Conservation (phyloP, 2,113 vertebrate genomes). For the Apodemus speciosus region DNA sequence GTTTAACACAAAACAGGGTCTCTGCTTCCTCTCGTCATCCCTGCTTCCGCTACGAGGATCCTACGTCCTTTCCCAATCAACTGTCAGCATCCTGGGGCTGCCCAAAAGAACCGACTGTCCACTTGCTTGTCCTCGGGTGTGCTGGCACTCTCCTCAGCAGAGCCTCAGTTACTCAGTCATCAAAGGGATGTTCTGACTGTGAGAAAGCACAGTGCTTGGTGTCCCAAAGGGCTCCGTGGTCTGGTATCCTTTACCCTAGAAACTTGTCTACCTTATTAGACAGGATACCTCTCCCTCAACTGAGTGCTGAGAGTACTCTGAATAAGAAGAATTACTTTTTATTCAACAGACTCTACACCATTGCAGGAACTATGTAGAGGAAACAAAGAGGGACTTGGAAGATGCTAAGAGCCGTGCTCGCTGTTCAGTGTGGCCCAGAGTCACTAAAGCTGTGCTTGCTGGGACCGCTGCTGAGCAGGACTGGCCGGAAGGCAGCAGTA, state of each 20-base stretch:
- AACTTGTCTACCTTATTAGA: not conserved
- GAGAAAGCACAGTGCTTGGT: fast-evolving
- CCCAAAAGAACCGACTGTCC: fast-evolving
- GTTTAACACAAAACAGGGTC: not conserved
- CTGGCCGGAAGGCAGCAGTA: not conserved
- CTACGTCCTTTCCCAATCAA: not conserved
- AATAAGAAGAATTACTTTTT: not conserved
- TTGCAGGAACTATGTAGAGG: not conserved
- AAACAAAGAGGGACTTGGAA: not conserved
- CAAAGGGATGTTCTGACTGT: not conserved
- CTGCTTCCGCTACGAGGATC: no score
- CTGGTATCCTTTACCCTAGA: not conserved
- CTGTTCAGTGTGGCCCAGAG: fast-evolving
- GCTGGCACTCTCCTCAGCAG: not conserved
- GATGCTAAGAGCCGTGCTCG: not conserved
- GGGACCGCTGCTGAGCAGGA: not conserved
- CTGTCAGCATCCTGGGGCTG: not conserved
- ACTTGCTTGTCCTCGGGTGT: fast-evolving
- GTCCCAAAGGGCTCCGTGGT: fast-evolving
- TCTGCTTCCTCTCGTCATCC: not conserved
- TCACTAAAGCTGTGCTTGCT: no score
- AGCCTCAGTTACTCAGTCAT: fast-evolving
- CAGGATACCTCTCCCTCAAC: fast-evolving
- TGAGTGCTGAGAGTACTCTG: not conserved
- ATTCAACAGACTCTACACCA: fast-evolving